Percentiles rank a stretch among this genome's conserved stretches.
phyloP scores from a whole-genome alignment of 2,888 invertebrate species.

The Morpho deidamia region DNA sequence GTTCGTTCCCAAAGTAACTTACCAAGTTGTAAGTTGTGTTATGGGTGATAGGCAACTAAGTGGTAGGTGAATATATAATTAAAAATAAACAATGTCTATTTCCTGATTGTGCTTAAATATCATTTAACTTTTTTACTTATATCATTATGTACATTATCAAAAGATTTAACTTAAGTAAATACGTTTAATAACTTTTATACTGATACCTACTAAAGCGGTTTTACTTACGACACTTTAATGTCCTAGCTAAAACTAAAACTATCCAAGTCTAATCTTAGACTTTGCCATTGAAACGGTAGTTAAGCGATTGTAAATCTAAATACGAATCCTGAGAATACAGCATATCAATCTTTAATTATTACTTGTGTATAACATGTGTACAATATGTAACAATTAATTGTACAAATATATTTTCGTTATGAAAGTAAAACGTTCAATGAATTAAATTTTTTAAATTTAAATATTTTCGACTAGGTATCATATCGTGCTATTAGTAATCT shows the following conservation, averaged over 20 bases:
- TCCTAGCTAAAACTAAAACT: constrained; percentile 29
- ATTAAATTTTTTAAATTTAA: too few species aligned
- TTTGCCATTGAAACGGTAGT: constrained; percentile 16
- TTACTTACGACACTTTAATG: constrained; percentile 65
- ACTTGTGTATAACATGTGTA: not conserved
- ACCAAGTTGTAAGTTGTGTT: too few species aligned
- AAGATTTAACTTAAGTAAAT: not conserved
- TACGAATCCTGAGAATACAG: not conserved
- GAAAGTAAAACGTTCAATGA: not conserved
- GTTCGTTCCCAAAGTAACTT: too few species aligned
- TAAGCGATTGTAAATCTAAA: constrained; percentile 5
- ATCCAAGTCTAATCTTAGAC: constrained; percentile 27
- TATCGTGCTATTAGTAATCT: too few species aligned
- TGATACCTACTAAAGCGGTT: constrained; percentile 41
- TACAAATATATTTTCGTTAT: not conserved
- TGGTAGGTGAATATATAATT: too few species aligned
- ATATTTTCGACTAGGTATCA: too few species aligned
- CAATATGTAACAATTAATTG: not conserved
- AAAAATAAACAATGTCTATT: too few species aligned
- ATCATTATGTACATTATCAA: too few species aligned
- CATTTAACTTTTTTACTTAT: too few species aligned
- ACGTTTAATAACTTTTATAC: constrained; percentile 9
- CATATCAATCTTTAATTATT: constrained; percentile 2
- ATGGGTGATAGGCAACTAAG: too few species aligned
- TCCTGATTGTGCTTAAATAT: too few species aligned